Evolutionary conservation across 2,797 vertebrate genomes (phyloP).

Genomic region (Anguilla megastoma): DNA sequence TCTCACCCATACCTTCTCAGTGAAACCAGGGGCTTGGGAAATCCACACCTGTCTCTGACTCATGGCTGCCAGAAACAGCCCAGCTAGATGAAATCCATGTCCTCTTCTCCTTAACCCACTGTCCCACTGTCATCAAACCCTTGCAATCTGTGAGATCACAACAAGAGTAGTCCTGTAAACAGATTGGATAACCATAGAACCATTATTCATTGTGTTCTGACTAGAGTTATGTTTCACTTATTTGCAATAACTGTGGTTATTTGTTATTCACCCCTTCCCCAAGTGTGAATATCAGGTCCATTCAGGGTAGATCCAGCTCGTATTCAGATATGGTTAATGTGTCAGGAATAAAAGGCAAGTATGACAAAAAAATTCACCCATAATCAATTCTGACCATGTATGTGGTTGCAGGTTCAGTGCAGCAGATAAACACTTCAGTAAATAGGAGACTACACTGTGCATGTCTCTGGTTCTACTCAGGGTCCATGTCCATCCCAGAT

Average conservation of each 20-base stretch:
- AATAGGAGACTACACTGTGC: background rate
- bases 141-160: background rate
- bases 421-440: background rate
- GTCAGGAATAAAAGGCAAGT: background rate
- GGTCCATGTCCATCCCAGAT: background rate
- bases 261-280: background rate
- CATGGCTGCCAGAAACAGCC: background rate
- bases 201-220: background rate
- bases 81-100: background rate
- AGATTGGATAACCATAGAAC: no score
- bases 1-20: no score
- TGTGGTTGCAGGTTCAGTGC: background rate
- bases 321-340: background rate
- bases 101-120: slow-evolving; percentile 7
- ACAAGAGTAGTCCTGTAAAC: no score
- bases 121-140: background rate
- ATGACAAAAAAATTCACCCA: background rate
- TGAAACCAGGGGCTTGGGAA: no score
- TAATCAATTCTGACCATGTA: background rate
- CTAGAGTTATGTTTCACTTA: background rate
- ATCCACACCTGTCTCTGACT: no score
- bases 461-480: background rate
- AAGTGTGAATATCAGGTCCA: slow-evolving; percentile 13
- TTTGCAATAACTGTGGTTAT: background rate
- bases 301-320: slow-evolving; percentile 17